Evolutionary conservation across 1,140 invertebrate genomes (phyloP).

Genomic region (Dendrolimus punctatus): DNA sequence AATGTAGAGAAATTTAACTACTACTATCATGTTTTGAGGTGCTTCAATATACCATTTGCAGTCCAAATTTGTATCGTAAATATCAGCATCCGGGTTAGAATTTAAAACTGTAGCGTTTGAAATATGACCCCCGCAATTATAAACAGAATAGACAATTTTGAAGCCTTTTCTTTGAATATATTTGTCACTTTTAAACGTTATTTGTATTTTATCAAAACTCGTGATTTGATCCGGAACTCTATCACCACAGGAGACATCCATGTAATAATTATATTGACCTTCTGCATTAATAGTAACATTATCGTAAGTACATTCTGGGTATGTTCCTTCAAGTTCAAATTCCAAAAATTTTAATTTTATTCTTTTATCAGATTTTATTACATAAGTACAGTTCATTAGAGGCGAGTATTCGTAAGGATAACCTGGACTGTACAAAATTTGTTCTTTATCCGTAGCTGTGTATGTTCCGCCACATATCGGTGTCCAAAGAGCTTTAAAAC

Average conservation of each 20-base stretch:
- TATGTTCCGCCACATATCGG: constrained; percentile 82
- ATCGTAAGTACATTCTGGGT: constrained; percentile 47
- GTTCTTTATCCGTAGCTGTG: constrained; percentile 63
- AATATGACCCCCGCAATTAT: constrained; percentile 70
- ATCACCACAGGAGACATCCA: constrained; percentile 37
- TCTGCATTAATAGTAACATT: constrained; percentile 36
- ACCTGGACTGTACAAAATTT: constrained; percentile 80
- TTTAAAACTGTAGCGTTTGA: constrained; percentile 51
- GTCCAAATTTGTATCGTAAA: constrained; percentile 70
- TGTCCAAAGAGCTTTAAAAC: constrained; percentile 79
- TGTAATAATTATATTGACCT: constrained; percentile 17
- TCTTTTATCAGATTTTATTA: constrained; percentile 63
- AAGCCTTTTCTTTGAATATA: constrained; percentile 68
- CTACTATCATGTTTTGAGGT: constrained; percentile 76
- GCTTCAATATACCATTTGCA: constrained; percentile 88
- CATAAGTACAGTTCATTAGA: constrained; percentile 80
- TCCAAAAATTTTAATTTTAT: constrained; percentile 40
- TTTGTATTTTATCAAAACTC: constrained; percentile 19
- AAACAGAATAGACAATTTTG: constrained; percentile 64
- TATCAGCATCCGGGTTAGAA: constrained; percentile 18
- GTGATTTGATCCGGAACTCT: constrained; percentile 25
- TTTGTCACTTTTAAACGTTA: constrained; percentile 57
- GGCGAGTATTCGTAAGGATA: constrained; percentile 77
- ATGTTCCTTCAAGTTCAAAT: constrained; percentile 50
- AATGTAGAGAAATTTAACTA: constrained; percentile 76